Conservation (phyloP, 1,140 invertebrate species). For the Belonocnema kinseyi region DNA sequence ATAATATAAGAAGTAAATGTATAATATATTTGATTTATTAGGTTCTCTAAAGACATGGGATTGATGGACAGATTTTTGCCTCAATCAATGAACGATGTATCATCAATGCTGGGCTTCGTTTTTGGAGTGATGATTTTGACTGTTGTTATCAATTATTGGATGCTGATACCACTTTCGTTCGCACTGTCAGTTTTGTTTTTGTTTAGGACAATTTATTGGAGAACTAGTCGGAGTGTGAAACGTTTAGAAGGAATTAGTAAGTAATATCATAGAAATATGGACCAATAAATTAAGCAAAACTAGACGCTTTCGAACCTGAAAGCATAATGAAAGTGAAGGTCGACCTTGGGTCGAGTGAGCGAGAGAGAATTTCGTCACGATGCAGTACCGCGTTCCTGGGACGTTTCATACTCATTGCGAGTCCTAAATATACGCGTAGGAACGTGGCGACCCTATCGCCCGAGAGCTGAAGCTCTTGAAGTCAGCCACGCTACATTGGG, state of each 20-base stretch:
- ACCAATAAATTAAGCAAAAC: too few species aligned
- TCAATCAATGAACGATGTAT: constrained; percentile 82
- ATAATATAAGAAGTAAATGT: too few species aligned
- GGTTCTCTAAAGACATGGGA: constrained; percentile 89
- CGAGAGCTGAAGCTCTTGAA: too few species aligned
- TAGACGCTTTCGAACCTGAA: constrained; percentile 66
- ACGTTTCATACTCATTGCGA: constrained; percentile 58
- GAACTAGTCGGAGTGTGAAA: constrained; percentile 89
- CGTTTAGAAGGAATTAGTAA: constrained; percentile 91
- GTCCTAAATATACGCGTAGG: background rate
- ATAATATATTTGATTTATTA: constrained; percentile 56
- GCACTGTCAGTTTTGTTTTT: constrained; percentile 81
- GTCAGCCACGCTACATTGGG: too few species aligned
- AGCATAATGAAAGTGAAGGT: constrained; percentile 81
- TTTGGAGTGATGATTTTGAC: constrained; percentile 87
- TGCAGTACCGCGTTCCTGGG: constrained; percentile 73
- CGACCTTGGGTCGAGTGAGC: constrained; percentile 59
- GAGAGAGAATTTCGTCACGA: constrained; percentile 68
- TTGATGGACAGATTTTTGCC: constrained; percentile 90
- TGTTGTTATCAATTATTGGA: constrained; percentile 84
- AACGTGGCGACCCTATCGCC: too few species aligned
- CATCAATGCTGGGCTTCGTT: constrained; percentile 84
- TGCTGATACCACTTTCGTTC: constrained; percentile 83
- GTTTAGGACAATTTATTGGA: constrained; percentile 87
- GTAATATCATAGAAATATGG: constrained; percentile 56